Base-by-base conservation (phyloP, 2,888 invertebrate genomes). In the Apocheima hispidaria region DNA sequence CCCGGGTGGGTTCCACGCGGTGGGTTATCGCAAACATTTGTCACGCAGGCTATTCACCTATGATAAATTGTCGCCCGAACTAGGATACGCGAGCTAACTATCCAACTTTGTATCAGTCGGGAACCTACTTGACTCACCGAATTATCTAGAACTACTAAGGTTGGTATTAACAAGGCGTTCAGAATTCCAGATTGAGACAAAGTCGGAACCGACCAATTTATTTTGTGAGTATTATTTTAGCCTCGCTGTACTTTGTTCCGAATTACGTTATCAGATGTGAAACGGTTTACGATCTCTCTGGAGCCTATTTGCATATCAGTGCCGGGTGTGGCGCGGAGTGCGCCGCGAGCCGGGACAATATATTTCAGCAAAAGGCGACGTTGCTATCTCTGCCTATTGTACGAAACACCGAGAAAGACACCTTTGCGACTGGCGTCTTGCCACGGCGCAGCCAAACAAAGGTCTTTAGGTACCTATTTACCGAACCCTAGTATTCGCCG, bases 281-380 rank as follows among this genome's bases (percentile, higher is more conserved):
- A 85, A 86, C 84, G 84, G 84, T 89, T 90, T 89, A 89, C 87
- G 86, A 88, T 89, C 83, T 86, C 74, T 79, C 72, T 79, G 78
- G 84, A 79, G 83, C 82, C 75, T 80, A 90, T 90, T 90, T 90
- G 88, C 90, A 90, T 90, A 90, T 89, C 88, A 86, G 88, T 76
- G 76, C 71, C 75, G 78, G 78, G 82, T 78, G 81, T 78, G 81
- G 81, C 75, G 76, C 75, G 74, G 74, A 78, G 79, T 77, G 72
- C 75, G 79, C 79, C 78, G 77, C 80, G 80, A 81, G 78, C 73
- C 75, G 79, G 69, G 80, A 86, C 87, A 85, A 88, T 88, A 87
- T 88, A 88, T 88, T 87, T 83, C 73, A 80, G 79, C 74, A 74
- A 75, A 87, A 88, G 86, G 85, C 83, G 81, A 77, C 81, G 77